Evolutionary conservation across 2,888 invertebrate species (phyloP), one percentile per base, ranked within the genome.

Genomic region (Gasteruption jaculator): DNA sequence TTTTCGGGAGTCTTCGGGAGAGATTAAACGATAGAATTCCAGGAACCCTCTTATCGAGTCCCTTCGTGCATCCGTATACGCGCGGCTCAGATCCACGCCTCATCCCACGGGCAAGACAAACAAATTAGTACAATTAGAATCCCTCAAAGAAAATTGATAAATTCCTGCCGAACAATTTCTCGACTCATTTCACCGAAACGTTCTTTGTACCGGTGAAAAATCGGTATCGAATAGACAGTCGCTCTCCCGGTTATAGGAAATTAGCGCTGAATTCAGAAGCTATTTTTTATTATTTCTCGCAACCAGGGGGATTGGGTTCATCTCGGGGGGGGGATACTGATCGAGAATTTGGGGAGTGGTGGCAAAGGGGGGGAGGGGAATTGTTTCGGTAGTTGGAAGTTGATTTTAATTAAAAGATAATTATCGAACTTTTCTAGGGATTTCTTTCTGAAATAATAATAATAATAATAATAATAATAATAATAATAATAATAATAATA

Each of bases 111-210:
- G 46, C 53, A 56, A 58, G 60, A 61, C 62, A 68, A 68, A 69
- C 70, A 70, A 70, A 70, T 69, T 70, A 70, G 68, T 68, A 65
- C 69, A 70, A 70, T 69, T 69, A 69, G 65, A 70, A 62, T 66
- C 63, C 67, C 62, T 67, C 68, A 67, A 70, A 68, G 70, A 69
- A 70, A 69, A 69, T 69, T 69, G 70, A 70, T 69, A 69, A 69
- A 70, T 70, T 70, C 69, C 70, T 58, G 51, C 56, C 61, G 60
- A 66, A 68, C 68, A 66, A 70, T 69, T 70, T 69, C 68, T 55
- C 68, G 69, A 68, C 61, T 68, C 70, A 69, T 70, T 70, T 70
- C 68, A 69, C 61, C 50, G 49, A 48, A 33, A 41, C 40, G 38
- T 48, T 50, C 52, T 50, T 34, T 41, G 8, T 39, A 4, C 31